Evolutionary conservation across 23 tunicate species (phyloP).

Genomic region (Pegea sp.): DNA sequence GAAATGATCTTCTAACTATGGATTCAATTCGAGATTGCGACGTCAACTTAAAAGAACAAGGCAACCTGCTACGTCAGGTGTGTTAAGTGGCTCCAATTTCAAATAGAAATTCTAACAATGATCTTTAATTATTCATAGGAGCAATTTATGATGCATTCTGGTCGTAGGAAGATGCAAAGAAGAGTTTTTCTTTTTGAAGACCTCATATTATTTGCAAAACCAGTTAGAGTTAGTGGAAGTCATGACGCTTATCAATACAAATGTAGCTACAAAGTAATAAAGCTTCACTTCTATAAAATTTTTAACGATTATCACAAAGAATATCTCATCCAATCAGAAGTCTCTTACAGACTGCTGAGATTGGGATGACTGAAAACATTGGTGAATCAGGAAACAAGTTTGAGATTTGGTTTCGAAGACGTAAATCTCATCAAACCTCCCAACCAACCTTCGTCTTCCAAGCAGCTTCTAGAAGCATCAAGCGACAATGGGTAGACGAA

Average conservation of each 20-base stretch:
- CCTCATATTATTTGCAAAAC: constrained; percentile 68
- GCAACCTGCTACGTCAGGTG: constrained; percentile 85
- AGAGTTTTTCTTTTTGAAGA: constrained; percentile 91
- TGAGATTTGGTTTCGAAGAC: constrained; percentile 93
- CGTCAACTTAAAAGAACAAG: constrained; percentile 88
- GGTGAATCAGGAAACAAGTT: constrained; percentile 78
- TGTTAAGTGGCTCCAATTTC: background rate
- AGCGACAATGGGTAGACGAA: constrained; percentile 83
- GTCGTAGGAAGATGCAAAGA: constrained; percentile 60
- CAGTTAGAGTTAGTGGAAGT: constrained; percentile 50
- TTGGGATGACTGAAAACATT: constrained; percentile 91
- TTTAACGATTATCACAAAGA: background rate
- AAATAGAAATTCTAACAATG: background rate
- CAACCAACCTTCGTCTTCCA: constrained; percentile 65
- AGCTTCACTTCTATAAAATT: background rate
- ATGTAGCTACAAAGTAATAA: constrained; percentile 64
- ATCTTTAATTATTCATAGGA: constrained; percentile 17
- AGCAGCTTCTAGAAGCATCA: constrained; percentile 17
- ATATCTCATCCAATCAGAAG: background rate
- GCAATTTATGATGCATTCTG: constrained; percentile 53
- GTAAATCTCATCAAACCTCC: constrained; percentile 21
- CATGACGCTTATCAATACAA: constrained; percentile 95
- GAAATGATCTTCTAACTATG: constrained; percentile 96
- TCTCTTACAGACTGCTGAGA: constrained; percentile 59
- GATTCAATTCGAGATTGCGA: constrained; percentile 85